Evolutionary conservation across 2,888 invertebrate genomes (phyloP), one percentile per base, ranked within the genome.

Genomic region (Caenorhabditis becei): DNA sequence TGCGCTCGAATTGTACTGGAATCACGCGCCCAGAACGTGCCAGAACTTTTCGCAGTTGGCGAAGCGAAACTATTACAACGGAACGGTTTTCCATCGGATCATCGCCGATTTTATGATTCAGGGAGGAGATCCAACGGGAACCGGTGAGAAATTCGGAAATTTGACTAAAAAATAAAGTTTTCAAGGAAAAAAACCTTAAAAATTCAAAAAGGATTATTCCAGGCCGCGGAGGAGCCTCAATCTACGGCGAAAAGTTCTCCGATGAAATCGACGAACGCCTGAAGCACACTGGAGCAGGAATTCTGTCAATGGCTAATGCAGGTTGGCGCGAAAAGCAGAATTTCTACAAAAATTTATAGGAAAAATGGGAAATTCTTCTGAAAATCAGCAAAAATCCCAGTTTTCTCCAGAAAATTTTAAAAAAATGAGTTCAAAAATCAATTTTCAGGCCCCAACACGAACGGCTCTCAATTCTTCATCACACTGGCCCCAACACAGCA

Each of bases 381-480:
- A 53, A 53, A 53, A 20, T 49, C 5, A 32, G 10, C 4, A 32
- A 32, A 32, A 32, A 32, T 32, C 32, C 32, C 10, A 32, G 4
- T 32, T 32, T 32, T 32, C 10, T 32, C 10, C 32, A 32, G 10
- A 32, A 32, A 32, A 32, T 32, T 4, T 32, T 32, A 32, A 32
- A 32, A 32, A 32, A 32, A 7, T 32, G 32, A 32, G n/a, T n/a
- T n/a, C n/a, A n/a, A 59, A 24, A 44, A 14, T 11, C 51, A 1
- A 37, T 18, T 24, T 59, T 51, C 35, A 84, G 97, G 98, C 0
- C 97, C 97, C 0, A 94, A 98, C 91, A 95, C 96, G 7, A 99
- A 99, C 92, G 97, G 97, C 2, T 97, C 97, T 35, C 99, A 99
- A 92, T 99, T 99, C 93, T 99, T 98, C 89, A 96, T 99, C 59